Evolutionary conservation across 2,888 invertebrate genomes (phyloP).

Genomic region (Arge pagana): DNA sequence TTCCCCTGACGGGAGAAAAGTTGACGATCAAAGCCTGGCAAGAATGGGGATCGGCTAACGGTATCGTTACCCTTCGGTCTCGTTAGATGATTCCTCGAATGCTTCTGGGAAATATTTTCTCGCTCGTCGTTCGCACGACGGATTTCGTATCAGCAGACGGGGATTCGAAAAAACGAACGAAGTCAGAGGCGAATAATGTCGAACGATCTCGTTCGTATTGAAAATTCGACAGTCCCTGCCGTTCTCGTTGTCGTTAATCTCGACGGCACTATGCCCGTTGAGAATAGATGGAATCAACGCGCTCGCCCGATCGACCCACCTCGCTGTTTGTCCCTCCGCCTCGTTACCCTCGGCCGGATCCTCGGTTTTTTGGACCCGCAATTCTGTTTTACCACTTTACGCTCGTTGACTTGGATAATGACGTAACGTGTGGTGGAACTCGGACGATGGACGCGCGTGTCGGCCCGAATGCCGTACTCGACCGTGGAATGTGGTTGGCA

Average conservation of each 20-base stretch:
- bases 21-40: conserved; percentile 44
- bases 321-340: conserved; percentile 51
- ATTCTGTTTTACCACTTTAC: conserved; percentile 41
- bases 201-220: too few relatives aligned
- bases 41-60: conserved; percentile 45
- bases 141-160: too few relatives aligned
- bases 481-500: conserved; percentile 35
- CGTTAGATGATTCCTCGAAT: too few relatives aligned
- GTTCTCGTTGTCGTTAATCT: too few relatives aligned
- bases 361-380: conserved; percentile 24
- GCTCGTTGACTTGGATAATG: conserved; percentile 45
- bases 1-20: conserved; percentile 34
- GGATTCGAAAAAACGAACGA: too few relatives aligned
- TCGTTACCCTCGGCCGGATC: conserved; percentile 19
- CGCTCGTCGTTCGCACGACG: too few relatives aligned
- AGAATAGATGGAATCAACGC: conserved; percentile 60
- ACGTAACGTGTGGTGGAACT: conserved; percentile 37
- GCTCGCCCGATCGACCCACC: conserved; percentile 53
- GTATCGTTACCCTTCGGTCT: too few relatives aligned
- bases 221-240: too few relatives aligned
- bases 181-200: too few relatives aligned
- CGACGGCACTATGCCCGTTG: too few relatives aligned
- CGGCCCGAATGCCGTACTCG: conserved; percentile 33
- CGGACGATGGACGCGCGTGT: conserved; percentile 33
- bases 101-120: too few relatives aligned